Evolutionary conservation across 2,797 vertebrate species (phyloP), one percentile per base, ranked within the genome.

Genomic region (Brachymystax lenok): DNA sequence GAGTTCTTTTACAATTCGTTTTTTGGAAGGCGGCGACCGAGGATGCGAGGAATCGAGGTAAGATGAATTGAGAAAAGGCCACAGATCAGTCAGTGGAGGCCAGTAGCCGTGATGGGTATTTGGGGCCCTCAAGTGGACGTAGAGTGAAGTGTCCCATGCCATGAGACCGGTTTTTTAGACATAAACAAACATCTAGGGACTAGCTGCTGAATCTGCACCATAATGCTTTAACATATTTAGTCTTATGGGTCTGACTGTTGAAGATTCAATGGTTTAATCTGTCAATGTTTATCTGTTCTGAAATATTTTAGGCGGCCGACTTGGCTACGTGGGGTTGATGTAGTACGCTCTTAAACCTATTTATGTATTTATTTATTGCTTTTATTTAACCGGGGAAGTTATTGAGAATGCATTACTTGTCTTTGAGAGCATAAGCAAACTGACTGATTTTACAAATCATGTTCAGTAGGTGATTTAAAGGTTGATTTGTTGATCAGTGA

Each of bases 141-240:
- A 27, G 12, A 28, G 35, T 33, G 77, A 74, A 67, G 19, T 14
- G 16, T 33, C n/a, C 74, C 75, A 80, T 69, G 78, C 10, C 40
- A 46, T 46, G 74, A 70, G 59, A 79, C 88, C 87, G 86, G 82
- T 88, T 87, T 87, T 77, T 83, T 17, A 90, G 90, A 90, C 85
- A 87, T 88, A 71, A 90, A 90, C 74, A 90, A 90, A 88, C 40
- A 13, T 13, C 2, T 46, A 46, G 40, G 40, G 40, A 46, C 40
- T 12, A 46, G 40, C 40, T 46, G 40, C 40, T 46, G 3, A 46
- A 46, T 46, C 40, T 46, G 40, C 10, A 46, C 40, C 10, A 46
- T 46, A 46, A 46, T 46, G 10, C 40, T 46, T 46, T 13, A 46
- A 46, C 40, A 46, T 46, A 46, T 75, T 33, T 5, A 74, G n/a